These are phyloP conservation scores for Chrysoperla carnea DNA, from an alignment of 1,140 invertebrate genomes.

Conservation along the genomic window DNA sequence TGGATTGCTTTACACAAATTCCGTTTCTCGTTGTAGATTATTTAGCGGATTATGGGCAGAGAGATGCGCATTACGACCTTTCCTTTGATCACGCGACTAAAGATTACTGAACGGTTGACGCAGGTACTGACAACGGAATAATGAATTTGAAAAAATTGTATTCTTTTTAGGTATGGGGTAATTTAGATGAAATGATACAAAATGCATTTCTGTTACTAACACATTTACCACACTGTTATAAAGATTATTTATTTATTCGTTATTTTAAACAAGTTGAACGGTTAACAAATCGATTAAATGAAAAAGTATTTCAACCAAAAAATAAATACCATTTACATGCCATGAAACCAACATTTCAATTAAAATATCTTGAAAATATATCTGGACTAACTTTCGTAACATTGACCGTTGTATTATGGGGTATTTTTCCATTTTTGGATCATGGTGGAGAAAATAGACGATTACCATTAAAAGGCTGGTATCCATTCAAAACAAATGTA, in stretches of 20 bases:
- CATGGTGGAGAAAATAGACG: neutral
- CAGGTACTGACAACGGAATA: too few relatives aligned
- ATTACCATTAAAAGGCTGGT: conserved; percentile 11
- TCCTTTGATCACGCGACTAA: too few relatives aligned
- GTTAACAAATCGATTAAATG: conserved; percentile 4
- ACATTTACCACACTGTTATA: conserved; percentile 7
- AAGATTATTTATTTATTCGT: conserved; percentile 4
- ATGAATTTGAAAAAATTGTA: too few relatives aligned
- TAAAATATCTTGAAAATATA: too few relatives aligned
- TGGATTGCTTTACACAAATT: too few relatives aligned
- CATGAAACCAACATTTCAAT: neutral
- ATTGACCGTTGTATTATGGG: conserved; percentile 4
- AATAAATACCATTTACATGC: conserved; percentile 2
- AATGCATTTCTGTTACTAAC: conserved; percentile 10
- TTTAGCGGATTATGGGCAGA: too few relatives aligned
- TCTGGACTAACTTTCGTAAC: conserved; percentile 1
- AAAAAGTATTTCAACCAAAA: conserved; percentile 7
- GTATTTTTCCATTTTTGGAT: conserved; percentile 9
- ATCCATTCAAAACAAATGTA: conserved; percentile 8
- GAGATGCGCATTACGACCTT: too few relatives aligned
- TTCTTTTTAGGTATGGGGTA: neutral
- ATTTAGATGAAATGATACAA: neutral
- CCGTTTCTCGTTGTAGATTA: too few relatives aligned
- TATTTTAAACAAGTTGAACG: conserved; percentile 1
- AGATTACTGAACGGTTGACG: too few relatives aligned